Evolutionary conservation across 2,113 vertebrate species (phyloP).

Genomic region (Cyanoderma ruficeps): DNA sequence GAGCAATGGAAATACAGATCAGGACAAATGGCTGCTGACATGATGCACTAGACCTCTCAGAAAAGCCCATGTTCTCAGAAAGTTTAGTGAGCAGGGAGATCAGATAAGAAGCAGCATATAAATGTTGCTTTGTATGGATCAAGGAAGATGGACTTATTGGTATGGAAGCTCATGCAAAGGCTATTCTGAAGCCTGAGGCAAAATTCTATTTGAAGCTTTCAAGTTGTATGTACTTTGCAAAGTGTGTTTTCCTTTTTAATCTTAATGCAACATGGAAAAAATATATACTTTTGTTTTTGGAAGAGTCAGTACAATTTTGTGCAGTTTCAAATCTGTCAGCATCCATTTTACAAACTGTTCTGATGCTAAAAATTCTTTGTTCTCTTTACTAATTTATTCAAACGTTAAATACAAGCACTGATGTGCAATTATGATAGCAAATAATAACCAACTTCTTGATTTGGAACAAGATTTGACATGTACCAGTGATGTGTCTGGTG

Average conservation of each 20-base stretch:
- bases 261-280: neutral
- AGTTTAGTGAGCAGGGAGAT: neutral
- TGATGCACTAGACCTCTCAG: neutral
- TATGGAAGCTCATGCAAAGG: neutral
- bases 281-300: neutral
- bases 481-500: neutral
- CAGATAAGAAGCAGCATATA: neutral
- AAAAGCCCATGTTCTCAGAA: neutral
- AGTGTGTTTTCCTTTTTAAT: neutral
- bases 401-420: neutral
- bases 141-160: neutral
- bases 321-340: neutral
- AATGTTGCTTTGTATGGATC: neutral
- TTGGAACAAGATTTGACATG: neutral
- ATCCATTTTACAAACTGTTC: neutral
- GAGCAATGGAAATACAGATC: neutral
- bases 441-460: neutral
- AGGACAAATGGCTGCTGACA: neutral
- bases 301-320: neutral
- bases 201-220: slow-evolving; percentile 1
- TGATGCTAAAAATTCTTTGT: neutral
- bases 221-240: neutral
- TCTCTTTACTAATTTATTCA: neutral
- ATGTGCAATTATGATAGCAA: neutral
- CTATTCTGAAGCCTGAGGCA: neutral